phyloP scores from a whole-genome alignment of 2,888 invertebrate genomes.

The Polyommatus icarus region DNA sequence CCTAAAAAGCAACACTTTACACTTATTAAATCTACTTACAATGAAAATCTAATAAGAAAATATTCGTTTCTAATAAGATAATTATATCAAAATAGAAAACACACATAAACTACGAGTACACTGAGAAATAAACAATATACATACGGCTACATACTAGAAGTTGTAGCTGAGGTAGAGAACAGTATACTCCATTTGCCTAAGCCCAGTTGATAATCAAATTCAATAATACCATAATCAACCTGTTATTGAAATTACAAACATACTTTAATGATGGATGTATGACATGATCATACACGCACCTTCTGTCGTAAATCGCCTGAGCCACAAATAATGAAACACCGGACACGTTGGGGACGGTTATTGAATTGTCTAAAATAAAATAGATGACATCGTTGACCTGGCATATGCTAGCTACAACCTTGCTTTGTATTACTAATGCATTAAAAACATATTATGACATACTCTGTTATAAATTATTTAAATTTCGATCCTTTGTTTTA shows the following conservation, averaged over 20 bases:
- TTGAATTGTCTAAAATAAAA: conserved; percentile 11
- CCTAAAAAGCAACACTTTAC: neutral
- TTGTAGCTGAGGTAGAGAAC: too few relatives aligned
- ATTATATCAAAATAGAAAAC: too few relatives aligned
- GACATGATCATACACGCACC: conserved; percentile 5
- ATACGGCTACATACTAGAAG: neutral
- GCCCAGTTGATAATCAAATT: neutral
- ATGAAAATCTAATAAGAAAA: conserved; percentile 1
- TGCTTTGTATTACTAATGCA: neutral
- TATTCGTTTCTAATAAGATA: neutral
- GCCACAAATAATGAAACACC: conserved; percentile 14
- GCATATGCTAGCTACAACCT: conserved; percentile 16
- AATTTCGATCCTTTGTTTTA: neutral
- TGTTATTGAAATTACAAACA: neutral
- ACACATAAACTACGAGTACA: too few relatives aligned
- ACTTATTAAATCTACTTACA: neutral
- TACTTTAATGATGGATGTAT: neutral
- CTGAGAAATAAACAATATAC: neutral
- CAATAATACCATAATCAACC: neutral
- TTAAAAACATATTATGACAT: neutral
- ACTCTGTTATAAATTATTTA: neutral
- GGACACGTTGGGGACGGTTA: conserved; percentile 18
- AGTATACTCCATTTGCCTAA: neutral
- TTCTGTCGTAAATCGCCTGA: conserved; percentile 11
- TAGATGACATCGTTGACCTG: conserved; percentile 21